These are phyloP conservation scores for Chrysolina americana DNA, from an alignment of 2,888 invertebrate species.

Conservation along the genomic window DNA sequence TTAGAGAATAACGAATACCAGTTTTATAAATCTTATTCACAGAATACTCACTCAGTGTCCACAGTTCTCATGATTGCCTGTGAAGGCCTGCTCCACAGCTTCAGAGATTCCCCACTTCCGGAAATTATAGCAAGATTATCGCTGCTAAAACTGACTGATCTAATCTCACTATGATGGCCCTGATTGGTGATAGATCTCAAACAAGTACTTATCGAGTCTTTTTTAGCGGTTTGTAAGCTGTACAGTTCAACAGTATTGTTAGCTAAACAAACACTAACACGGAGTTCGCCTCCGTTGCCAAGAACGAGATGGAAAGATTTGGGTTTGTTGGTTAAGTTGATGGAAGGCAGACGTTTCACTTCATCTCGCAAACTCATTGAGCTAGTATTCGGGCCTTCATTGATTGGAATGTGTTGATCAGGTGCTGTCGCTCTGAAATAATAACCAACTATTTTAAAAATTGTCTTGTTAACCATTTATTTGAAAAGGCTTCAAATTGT, in stretches of 20 bases:
- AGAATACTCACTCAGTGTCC: slow-evolving; percentile 62
- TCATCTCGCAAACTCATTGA: slow-evolving; percentile 79
- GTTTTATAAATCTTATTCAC: too few relatives aligned
- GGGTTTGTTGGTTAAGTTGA: slow-evolving; percentile 79
- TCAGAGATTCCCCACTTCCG: slow-evolving; percentile 89
- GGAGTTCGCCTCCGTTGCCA: slow-evolving; percentile 80
- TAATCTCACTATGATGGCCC: slow-evolving; percentile 93
- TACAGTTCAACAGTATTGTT: slow-evolving; percentile 86
- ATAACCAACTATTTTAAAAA: background rate
- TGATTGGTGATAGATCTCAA: slow-evolving; percentile 79
- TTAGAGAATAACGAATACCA: too few relatives aligned
- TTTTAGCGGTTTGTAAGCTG: slow-evolving; percentile 71
- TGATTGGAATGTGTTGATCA: slow-evolving; percentile 60
- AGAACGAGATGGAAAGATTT: slow-evolving; percentile 81
- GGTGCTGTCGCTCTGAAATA: slow-evolving; percentile 55
- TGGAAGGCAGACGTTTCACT: slow-evolving; percentile 77
- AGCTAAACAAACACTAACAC: slow-evolving; percentile 77
- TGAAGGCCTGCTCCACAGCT: slow-evolving; percentile 92
- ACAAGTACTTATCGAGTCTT: slow-evolving; percentile 72
- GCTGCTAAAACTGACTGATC: slow-evolving; percentile 90
- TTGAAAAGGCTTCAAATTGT: background rate
- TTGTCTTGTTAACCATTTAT: too few relatives aligned
- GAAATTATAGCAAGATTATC: slow-evolving; percentile 91
- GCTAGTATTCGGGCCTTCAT: slow-evolving; percentile 43
- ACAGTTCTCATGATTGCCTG: slow-evolving; percentile 77